Evolutionary conservation across 64 coral and sea anemone genomes (phyloP).

Genomic region (Astreopora myriophthalma): DNA sequence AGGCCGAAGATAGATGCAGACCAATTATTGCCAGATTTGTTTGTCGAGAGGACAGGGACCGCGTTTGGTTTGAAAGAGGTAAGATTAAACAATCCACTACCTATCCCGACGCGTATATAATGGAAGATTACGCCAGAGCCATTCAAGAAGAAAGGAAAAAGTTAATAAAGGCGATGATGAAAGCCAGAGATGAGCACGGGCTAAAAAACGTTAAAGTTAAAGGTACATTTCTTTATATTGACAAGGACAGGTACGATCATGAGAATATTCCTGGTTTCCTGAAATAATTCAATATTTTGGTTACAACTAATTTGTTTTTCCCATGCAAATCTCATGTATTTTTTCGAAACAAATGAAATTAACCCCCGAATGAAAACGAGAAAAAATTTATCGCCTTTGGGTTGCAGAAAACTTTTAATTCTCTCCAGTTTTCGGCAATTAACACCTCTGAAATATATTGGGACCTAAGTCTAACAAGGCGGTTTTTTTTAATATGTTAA

Average conservation of each 20-base stretch:
- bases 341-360: no score
- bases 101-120: background rate
- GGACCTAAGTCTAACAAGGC: no score
- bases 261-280: background rate
- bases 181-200: background rate
- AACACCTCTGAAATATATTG: no score
- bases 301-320: no score
- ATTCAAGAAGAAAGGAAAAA: background rate
- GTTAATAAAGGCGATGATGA: background rate
- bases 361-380: no score
- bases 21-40: constrained; percentile 5
- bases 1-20: background rate
- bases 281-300: no score
- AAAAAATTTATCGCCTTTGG: no score
- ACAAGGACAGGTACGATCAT: background rate
- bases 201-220: background rate
- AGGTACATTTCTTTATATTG: background rate
- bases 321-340: no score
- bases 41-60: background rate
- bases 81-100: background rate
- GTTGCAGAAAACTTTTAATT: no score
- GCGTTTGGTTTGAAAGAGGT: background rate
- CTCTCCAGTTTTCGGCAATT: no score
- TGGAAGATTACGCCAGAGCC: background rate
- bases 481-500: no score